phyloP scores from a whole-genome alignment of 2,113 vertebrate species.

The Poeciliopsis occidentalis region DNA sequence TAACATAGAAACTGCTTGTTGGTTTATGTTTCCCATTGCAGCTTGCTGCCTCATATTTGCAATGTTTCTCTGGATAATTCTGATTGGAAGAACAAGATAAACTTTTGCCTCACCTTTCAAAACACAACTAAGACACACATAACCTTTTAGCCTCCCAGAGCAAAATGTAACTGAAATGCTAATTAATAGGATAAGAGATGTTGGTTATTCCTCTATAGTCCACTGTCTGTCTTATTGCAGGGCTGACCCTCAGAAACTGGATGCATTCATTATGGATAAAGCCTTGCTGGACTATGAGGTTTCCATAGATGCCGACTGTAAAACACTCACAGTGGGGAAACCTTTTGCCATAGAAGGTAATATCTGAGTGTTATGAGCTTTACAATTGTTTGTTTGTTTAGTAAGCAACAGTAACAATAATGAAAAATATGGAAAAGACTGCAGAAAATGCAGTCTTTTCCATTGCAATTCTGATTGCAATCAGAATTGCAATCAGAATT shows the following conservation, averaged over 20 bases:
- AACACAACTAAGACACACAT: no score
- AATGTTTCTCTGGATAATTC: neutral
- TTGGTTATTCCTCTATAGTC: neutral
- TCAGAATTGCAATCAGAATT: no score
- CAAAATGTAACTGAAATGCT: neutral
- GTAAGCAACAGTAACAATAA: neutral
- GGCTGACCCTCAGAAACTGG: slow-evolving; percentile 93
- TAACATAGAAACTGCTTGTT: neutral
- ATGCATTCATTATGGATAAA: slow-evolving; percentile 99
- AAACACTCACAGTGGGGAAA: slow-evolving; percentile 95
- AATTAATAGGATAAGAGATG: neutral
- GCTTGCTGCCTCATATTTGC: no score
- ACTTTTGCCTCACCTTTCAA: neutral
- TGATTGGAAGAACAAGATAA: neutral
- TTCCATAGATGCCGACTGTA: slow-evolving; percentile 97
- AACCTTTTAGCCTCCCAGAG: neutral
- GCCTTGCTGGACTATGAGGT: slow-evolving; percentile 98
- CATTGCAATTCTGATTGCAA: no score
- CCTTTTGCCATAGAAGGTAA: slow-evolving; percentile 98
- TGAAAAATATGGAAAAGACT: neutral
- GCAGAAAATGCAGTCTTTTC: no score
- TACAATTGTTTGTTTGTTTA: neutral
- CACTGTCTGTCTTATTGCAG: slow-evolving; percentile 70
- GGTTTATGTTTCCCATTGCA: no score
- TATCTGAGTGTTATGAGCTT: neutral